These are phyloP conservation scores for Paramormyrops hopkinsi DNA, from an alignment of 2,797 vertebrate species.

Conservation along the genomic window DNA sequence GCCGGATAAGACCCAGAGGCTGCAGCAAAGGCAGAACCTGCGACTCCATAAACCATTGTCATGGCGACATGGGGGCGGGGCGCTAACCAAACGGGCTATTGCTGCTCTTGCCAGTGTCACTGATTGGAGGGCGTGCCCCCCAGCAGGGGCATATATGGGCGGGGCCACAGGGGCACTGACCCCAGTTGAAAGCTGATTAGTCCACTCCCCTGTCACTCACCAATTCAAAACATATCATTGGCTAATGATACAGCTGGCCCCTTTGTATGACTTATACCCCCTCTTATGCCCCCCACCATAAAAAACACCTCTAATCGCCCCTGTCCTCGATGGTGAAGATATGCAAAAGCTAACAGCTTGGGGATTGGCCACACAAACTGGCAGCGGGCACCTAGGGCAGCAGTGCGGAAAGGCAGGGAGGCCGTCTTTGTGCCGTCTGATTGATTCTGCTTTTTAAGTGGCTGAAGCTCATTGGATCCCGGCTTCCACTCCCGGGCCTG, in stretches of 20 bases:
- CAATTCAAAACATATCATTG: not conserved
- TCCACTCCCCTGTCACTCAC: not conserved
- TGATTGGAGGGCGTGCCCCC: not conserved
- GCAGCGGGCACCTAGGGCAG: not conserved
- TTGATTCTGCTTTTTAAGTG: slow-evolving; percentile 5
- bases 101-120: not conserved
- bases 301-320: not conserved
- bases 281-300: not conserved
- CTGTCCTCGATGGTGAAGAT: not conserved
- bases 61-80: not conserved
- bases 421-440: slow-evolving; percentile 5
- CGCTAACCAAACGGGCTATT: not conserved
- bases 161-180: not conserved
- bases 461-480: not conserved
- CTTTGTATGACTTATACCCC: not conserved
- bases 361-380: not conserved
- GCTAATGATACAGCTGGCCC: not conserved
- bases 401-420: not conserved
- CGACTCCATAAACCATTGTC: not conserved
- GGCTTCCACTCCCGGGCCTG: not conserved
- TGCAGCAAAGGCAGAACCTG: not conserved
- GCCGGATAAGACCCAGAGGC: not conserved
- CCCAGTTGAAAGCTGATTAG: not conserved
- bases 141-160: not conserved
- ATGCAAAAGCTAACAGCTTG: not conserved